These are phyloP conservation scores for Progne subis DNA, from an alignment of 2,113 vertebrate species.

Conservation along the genomic window DNA sequence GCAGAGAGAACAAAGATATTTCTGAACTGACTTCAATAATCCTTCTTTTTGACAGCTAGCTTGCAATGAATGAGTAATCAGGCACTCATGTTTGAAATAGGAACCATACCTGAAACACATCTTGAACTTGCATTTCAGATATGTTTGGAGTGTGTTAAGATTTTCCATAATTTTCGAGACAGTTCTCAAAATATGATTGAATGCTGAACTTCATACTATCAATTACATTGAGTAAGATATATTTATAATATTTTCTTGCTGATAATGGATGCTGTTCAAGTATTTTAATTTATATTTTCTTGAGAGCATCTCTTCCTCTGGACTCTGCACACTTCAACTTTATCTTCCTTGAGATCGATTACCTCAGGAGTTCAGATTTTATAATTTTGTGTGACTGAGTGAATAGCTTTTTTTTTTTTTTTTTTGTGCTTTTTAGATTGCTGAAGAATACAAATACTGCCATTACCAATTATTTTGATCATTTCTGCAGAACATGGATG, in stretches of 20 bases:
- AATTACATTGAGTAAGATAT: not conserved
- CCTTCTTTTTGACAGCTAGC: conserved; percentile 40
- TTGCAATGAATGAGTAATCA: conserved; percentile 42
- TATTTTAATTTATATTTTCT: not conserved
- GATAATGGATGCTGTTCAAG: not conserved
- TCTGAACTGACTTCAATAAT: conserved; percentile 11
- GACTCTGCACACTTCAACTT: not conserved
- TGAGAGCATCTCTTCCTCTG: not conserved
- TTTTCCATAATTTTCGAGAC: conserved; percentile 1
- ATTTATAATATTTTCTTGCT: not conserved
- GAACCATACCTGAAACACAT: not conserved
- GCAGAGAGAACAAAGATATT: conserved; percentile 17
- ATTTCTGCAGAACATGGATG: not conserved
- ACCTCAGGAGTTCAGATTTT: not conserved
- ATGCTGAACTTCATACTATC: not conserved
- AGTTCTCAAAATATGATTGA: not conserved
- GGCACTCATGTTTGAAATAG: conserved; percentile 16
- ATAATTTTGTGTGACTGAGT: not conserved
- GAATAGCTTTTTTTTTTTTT: not conserved
- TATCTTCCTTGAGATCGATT: not conserved
- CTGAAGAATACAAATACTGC: not conserved
- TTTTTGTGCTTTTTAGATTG: not conserved
- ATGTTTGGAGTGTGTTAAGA: not conserved
- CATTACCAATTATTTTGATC: not conserved
- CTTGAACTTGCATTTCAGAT: conserved; percentile 3